Percentiles rank a stretch among this genome's conserved stretches.
Conservation (phyloP, 1,140 invertebrate species). For the Trichomalopsis sarcophagae region DNA sequence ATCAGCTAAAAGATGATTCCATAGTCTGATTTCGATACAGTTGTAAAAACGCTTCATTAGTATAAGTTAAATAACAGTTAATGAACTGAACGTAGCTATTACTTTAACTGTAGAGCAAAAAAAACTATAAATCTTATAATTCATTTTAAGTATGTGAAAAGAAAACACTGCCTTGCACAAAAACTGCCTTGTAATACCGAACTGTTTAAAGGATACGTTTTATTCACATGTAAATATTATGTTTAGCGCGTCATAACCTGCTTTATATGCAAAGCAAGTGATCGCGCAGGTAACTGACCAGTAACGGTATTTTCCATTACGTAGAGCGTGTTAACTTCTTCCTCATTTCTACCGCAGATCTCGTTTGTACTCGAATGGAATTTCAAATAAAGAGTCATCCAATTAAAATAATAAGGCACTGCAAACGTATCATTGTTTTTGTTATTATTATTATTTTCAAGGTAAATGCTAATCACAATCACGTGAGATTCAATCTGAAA, state of each 20-base stretch:
- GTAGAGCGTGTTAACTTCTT: background rate
- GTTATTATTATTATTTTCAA: too few relatives aligned
- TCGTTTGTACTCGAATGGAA: background rate
- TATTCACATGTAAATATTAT: slow-evolving; percentile 17
- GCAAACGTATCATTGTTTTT: too few relatives aligned
- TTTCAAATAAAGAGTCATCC: background rate
- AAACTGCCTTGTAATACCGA: background rate
- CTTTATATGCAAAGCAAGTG: background rate
- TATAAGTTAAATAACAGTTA: too few relatives aligned
- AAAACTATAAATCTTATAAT: too few relatives aligned
- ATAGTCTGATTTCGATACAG: background rate
- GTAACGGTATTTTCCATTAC: slow-evolving; percentile 16
- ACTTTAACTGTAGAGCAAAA: too few relatives aligned
- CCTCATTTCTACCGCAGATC: background rate
- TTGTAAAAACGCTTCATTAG: too few relatives aligned
- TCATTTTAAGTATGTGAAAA: too few relatives aligned
- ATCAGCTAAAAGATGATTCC: background rate
- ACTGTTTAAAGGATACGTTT: background rate
- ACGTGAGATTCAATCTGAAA: too few relatives aligned
- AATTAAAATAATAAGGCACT: background rate
- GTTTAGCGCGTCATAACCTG: background rate
- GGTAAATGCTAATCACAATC: too few relatives aligned
- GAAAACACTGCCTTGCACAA: too few relatives aligned
- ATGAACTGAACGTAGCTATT: too few relatives aligned
- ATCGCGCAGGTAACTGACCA: slow-evolving; percentile 18